Conservation (phyloP, 1,140 invertebrate species). For the Centruroides vittatus region DNA sequence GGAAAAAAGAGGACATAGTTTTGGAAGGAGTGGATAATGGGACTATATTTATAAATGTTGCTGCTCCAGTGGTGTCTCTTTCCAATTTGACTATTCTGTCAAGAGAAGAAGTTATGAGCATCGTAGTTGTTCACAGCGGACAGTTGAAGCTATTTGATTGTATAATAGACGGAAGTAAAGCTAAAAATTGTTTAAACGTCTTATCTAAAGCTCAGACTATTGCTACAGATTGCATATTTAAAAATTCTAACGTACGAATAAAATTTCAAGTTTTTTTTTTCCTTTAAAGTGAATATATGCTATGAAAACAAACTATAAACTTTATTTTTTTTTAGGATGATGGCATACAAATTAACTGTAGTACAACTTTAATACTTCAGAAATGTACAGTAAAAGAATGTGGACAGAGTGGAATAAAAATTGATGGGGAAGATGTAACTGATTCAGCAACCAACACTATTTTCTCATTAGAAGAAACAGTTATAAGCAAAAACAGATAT, state of each 20-base stretch:
- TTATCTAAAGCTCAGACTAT: constrained; percentile 1
- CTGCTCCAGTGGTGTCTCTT: constrained; percentile 2
- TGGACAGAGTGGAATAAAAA: constrained; percentile 5
- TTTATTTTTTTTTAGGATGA: constrained; percentile 2
- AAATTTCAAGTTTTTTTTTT: no score
- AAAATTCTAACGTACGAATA: constrained; percentile 3
- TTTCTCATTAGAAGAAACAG: background rate
- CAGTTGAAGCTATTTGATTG: constrained; percentile 5
- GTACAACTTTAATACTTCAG: constrained; percentile 1
- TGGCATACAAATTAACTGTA: constrained; percentile 10
- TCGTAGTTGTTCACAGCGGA: constrained; percentile 15
- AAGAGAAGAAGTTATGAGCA: constrained; percentile 2
- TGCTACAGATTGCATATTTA: background rate
- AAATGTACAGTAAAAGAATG: background rate
- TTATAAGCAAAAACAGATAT: constrained; percentile 3
- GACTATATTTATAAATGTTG: constrained; percentile 15
- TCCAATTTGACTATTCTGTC: constrained; percentile 11
- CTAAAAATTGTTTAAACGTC: constrained; percentile 3
- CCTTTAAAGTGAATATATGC: no score
- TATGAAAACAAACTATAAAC: no score
- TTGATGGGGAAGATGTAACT: constrained; percentile 8
- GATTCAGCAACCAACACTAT: constrained; percentile 2
- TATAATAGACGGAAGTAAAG: constrained; percentile 9
- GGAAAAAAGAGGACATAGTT: constrained; percentile 1
- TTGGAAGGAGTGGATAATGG: constrained; percentile 12